Conservation (phyloP, 2,888 invertebrate species). For the Meteorus cinctellus region DNA sequence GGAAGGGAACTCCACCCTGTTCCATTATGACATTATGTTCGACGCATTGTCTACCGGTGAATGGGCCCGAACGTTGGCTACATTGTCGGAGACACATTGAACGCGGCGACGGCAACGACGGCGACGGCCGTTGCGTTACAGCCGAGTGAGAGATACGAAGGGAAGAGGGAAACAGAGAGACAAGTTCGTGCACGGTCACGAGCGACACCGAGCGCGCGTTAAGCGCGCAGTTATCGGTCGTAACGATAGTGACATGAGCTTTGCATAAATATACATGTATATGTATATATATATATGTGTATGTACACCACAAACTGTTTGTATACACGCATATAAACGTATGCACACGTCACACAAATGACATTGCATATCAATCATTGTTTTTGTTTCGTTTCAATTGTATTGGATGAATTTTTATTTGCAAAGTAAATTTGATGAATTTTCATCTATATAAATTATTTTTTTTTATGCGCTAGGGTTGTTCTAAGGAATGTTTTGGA, state of each 20-base stretch:
- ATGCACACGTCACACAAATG: not conserved
- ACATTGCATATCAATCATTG: not conserved
- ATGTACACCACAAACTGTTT: not conserved
- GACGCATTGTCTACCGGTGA: slow-evolving; percentile 69
- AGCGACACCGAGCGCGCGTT: not conserved
- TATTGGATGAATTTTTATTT: not conserved
- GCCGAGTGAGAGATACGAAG: not conserved
- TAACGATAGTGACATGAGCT: not conserved
- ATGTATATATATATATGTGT: not conserved
- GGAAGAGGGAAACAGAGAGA: not conserved
- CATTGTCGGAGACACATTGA: slow-evolving; percentile 71
- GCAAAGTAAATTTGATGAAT: no score
- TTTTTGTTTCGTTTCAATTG: not conserved
- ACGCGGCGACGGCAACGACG: slow-evolving; percentile 44
- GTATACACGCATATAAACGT: not conserved
- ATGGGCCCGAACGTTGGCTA: slow-evolving; percentile 71
- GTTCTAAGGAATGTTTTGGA: no score
- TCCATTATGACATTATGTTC: slow-evolving; percentile 72
- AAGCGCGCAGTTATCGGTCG: not conserved
- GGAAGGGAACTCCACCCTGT: slow-evolving; percentile 56
- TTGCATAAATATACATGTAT: not conserved
- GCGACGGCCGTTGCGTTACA: not conserved
- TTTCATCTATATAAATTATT: no score
- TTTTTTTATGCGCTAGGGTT: no score
- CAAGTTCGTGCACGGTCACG: not conserved